Evolutionary conservation across 2,888 invertebrate species (phyloP), one percentile per base, ranked within the genome.

Genomic region (Tetranychus piercei): DNA sequence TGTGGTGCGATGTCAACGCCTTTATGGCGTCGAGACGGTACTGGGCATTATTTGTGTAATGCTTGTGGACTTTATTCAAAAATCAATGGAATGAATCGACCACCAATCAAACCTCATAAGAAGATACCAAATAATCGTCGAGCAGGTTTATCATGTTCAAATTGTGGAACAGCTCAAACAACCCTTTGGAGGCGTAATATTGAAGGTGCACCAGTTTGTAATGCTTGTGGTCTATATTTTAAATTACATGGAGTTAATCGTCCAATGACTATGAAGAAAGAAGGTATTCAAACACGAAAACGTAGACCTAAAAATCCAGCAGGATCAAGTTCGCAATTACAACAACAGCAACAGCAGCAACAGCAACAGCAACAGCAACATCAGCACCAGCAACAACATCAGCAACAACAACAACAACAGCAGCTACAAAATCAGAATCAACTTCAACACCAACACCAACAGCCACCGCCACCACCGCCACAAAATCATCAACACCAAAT

Each of bases 1-100:
- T 79, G 79, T 71, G 78, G 79, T 9, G 78, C 79, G 8, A 78
- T 78, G 44, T 74, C 76, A 15, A 77, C 77, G 9, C 77, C 77
- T 8, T 64, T 77, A 55, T 77, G 77, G 77, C 75, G 77, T 6
- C 45, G 76, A 11, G 76, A 77, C 44, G 91, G 94, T 78, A 94
- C 94, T 76, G 95, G 95, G 44, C 94, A 96, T 86, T 96, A 95
- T 85, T 87, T 95, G 82, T 97, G 96, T 87, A 96, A 96, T 86
- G 96, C 96, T 75, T 96, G 96, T 85, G 96, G 96, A 78, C 88
- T 96, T 77, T 97, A 96, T 87, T 93, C 94, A 86, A 95, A 95
- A 86, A 95, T 96, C 92, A 97, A 96, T 86, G 95, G 95, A 81
- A 91, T 94, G 87, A 94, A 94, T 86, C 87, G 96, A 80, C 96